Evolutionary conservation across 2,113 vertebrate species (phyloP), one percentile per base, ranked within the genome.

Genomic region (Cochlearius cochlearius): DNA sequence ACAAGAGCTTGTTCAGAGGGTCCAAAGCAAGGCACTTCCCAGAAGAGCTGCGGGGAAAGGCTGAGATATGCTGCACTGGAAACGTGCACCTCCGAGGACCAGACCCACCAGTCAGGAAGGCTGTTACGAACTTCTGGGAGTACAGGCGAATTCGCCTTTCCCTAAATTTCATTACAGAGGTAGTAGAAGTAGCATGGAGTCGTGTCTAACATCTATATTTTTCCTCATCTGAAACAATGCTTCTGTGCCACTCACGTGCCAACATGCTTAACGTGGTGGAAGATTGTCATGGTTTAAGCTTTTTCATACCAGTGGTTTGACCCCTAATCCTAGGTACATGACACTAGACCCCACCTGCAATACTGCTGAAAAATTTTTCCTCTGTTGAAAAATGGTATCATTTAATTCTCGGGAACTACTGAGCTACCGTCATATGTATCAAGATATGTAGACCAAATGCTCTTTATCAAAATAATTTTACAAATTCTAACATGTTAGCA

Each of bases 391-490:
- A 96, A 38, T n/a, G 22, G 4, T 73, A 50, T 71, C 0, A 50
- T 72, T 92, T 94, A 72, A 73, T 82, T 87, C 32, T 92, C 49
- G 60, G 45, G 21, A 90, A 63, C 45, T 82, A 41, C 30, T 63
- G 39, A 93, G 72, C 53, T 83, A 45, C 72, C 71, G 25, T 18
- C 38, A 59, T 58, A 23, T 64, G 13, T 39, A 45, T 45, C 4
- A 20, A 92, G 55, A 49, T 64, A 71, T 20, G 18, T 39, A 64
- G 55, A 76, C 27, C 39, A 92, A 59, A 88, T 68, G 12, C 11
- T 94, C 81, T 92, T 66, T 83, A 91, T 81, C 52, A 88, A 95
- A 96, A 92, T 88, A 89, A 66, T 92, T 93, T 68, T 64, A 73
- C 7, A 73, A 88, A 83, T 95, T 96, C 67, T 92, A 94, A 56